A percentile compares a stretch with the other conserved stretches of the same genome.
phyloP scores from a whole-genome alignment of 2,113 vertebrate genomes.

The Anarrhichthys ocellatus region DNA sequence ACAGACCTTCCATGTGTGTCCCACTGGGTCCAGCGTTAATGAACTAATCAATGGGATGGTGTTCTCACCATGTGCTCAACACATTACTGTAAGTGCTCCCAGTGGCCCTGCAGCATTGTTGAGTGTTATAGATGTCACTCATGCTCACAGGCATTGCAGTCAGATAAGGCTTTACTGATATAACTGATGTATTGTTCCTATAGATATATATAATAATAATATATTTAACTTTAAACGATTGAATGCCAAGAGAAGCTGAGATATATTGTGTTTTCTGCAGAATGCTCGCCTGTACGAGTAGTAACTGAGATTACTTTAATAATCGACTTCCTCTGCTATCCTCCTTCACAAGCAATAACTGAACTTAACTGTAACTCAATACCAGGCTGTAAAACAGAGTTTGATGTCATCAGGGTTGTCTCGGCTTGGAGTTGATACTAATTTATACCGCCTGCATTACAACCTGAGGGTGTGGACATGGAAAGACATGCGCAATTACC shows the following conservation, averaged over 20 bases:
- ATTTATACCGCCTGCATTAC: background rate
- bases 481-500: background rate
- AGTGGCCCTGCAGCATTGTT: background rate
- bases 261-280: slow-evolving; percentile 4
- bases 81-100: slow-evolving; percentile 51
- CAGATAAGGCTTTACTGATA: background rate
- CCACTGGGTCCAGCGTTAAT: slow-evolving; percentile 40
- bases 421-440: background rate
- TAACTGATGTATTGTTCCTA: background rate
- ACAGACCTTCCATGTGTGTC: slow-evolving; percentile 34
- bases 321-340: background rate
- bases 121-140: slow-evolving; percentile 33
- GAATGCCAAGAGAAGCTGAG: background rate
- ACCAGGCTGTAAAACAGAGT: background rate
- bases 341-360: background rate
- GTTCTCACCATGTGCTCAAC: slow-evolving; percentile 35
- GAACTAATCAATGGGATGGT: slow-evolving; percentile 53
- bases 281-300: background rate
- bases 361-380: background rate
- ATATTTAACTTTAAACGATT: background rate
- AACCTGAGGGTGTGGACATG: background rate
- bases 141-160: background rate
- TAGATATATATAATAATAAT: too few relatives aligned
- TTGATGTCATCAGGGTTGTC: background rate
- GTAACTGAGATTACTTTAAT: background rate